Evolutionary conservation across 2,797 vertebrate species (phyloP).

Genomic region (Peromyscus eremicus): DNA sequence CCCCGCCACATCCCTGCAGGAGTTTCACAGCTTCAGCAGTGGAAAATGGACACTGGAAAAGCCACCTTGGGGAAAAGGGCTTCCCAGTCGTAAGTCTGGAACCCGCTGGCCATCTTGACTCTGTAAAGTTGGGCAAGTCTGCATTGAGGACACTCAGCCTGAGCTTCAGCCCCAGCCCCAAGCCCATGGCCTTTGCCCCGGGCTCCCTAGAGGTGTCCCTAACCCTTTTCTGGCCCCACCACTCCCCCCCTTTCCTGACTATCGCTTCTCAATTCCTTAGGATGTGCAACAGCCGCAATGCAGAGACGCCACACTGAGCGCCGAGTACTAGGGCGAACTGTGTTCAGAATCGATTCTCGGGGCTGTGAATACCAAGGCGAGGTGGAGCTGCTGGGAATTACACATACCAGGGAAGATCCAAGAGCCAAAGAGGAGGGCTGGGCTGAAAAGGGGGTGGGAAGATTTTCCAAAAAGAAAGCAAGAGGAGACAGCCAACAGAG

Average conservation of each 20-base stretch:
- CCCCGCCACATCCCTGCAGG: not conserved
- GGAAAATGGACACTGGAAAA: not conserved
- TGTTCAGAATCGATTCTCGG: conserved; percentile 3
- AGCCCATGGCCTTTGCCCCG: fast-evolving
- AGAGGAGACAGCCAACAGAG: not conserved
- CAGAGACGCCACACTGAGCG: not conserved
- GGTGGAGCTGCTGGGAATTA: not conserved
- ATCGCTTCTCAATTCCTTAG: conserved; percentile 20
- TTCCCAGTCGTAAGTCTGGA: not conserved
- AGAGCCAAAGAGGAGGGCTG: fast-evolving
- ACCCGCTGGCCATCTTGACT: not conserved
- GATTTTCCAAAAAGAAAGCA: not conserved
- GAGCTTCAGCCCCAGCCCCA: not conserved
- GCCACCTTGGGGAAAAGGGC: not conserved
- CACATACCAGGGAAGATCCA: not conserved
- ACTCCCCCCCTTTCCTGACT: not conserved
- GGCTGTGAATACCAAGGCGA: not conserved
- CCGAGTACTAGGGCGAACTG: not conserved
- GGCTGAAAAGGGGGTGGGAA: not conserved
- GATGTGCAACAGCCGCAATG: conserved; percentile 41
- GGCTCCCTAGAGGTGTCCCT: not conserved
- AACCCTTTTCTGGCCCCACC: not conserved
- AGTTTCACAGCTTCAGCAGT: not conserved
- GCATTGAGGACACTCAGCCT: fast-evolving
- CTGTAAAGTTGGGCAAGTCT: fast-evolving